A percentile compares a stretch with the other conserved stretches of the same genome.
Conservation (phyloP, 1,140 invertebrate species). For the Megathymus violae region DNA sequence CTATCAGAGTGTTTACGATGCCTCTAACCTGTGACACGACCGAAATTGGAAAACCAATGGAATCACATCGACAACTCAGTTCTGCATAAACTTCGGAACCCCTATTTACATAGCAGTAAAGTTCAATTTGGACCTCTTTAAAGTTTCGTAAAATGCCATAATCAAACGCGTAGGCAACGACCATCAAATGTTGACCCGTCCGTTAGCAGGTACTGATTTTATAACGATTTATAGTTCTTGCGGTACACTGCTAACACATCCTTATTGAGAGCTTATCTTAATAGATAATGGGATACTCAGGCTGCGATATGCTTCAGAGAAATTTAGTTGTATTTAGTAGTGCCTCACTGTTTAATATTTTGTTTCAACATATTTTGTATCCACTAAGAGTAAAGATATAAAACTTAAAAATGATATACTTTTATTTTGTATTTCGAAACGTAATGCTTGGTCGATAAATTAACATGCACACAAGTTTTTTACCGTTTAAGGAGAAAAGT, state of each 20-base stretch:
- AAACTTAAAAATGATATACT: too few species aligned
- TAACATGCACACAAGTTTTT: too few species aligned
- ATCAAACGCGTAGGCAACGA: conserved; percentile 7
- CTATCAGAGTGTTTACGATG: conserved; percentile 36
- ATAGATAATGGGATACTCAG: background rate
- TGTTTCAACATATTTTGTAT: too few species aligned
- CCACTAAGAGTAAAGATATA: too few species aligned
- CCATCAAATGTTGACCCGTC: conserved; percentile 17
- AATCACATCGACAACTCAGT: conserved; percentile 26
- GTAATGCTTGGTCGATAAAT: too few species aligned
- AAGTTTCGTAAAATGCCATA: background rate
- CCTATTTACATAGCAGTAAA: conserved; percentile 4
- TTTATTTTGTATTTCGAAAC: too few species aligned
- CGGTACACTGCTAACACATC: conserved; percentile 9
- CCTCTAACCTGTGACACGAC: conserved; percentile 40
- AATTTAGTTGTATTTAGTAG: background rate
- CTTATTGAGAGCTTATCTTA: conserved; percentile 13
- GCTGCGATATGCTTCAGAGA: background rate
- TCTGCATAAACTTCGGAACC: background rate
- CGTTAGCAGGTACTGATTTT: conserved; percentile 25
- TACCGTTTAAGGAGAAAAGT: too few species aligned
- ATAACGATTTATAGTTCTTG: conserved; percentile 6
- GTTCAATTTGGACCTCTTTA: background rate
- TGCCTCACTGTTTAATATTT: too few species aligned
- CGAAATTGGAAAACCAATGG: conserved; percentile 40